phyloP scores from a whole-genome alignment of 2,888 invertebrate genomes.

The Drosophila paracracens region DNA sequence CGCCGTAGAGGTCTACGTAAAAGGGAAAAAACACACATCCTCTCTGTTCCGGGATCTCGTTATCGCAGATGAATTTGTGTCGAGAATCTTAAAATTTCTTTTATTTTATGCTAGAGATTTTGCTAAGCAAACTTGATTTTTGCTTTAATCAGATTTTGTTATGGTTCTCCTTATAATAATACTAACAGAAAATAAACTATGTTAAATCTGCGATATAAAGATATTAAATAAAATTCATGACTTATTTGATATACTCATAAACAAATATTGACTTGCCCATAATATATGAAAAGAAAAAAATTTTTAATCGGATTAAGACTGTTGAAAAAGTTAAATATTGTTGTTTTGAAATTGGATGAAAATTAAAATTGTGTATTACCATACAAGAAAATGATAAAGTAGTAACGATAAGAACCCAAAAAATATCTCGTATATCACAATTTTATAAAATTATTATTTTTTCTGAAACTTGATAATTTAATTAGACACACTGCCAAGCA shows the following conservation, averaged over 20 bases:
- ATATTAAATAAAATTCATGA: background rate
- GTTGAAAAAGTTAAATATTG: background rate
- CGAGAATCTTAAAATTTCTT: conserved; percentile 17
- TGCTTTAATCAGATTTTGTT: too few species aligned
- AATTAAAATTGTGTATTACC: background rate
- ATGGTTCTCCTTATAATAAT: background rate
- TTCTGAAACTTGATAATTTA: background rate
- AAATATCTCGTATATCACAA: background rate
- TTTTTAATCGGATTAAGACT: background rate
- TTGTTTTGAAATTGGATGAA: background rate
- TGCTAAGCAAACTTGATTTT: conserved; percentile 46
- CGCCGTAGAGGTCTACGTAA: conserved; percentile 85
- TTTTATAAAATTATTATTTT: background rate
- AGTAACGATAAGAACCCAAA: background rate
- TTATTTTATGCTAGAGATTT: conserved; percentile 18
- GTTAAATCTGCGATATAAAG: background rate
- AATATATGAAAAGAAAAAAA: background rate
- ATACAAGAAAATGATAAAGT: background rate
- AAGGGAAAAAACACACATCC: conserved; percentile 85
- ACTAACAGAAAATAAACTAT: background rate
- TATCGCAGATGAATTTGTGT: conserved; percentile 4
- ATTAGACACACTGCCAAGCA: background rate
- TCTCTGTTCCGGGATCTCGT: conserved; percentile 45
- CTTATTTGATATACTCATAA: background rate
- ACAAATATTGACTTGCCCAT: background rate